Evolutionary conservation across 2,888 invertebrate species (phyloP).

Genomic region (Amblyteles armatorius): DNA sequence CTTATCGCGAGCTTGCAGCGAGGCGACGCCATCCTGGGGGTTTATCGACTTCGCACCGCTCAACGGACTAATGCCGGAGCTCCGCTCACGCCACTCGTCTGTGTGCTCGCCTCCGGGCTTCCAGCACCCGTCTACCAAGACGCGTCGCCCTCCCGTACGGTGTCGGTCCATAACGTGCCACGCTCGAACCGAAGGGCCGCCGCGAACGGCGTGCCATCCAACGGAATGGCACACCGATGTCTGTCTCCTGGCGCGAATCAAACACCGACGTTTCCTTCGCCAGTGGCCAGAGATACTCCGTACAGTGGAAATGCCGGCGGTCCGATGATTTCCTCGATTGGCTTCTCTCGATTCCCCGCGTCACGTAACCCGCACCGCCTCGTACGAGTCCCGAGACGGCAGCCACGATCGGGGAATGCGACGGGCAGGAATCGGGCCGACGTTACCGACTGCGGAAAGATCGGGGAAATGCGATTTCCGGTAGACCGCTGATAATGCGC

Average conservation of each 20-base stretch:
- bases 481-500: constrained; percentile 66
- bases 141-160: not conserved
- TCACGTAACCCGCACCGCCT: not conserved
- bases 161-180: not conserved
- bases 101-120: constrained; percentile 7
- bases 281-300: not conserved
- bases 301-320: not conserved
- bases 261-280: constrained; percentile 16
- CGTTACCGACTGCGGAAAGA: not conserved
- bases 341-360: constrained; percentile 5
- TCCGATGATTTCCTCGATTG: constrained; percentile 21
- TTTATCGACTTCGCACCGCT: constrained; percentile 77
- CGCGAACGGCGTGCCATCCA: not conserved
- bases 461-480: constrained; percentile 60
- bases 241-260: not conserved
- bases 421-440: constrained; percentile 40
- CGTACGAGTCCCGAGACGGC: constrained; percentile 49
- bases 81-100: constrained; percentile 28
- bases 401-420: constrained; percentile 49
- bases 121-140: not conserved
- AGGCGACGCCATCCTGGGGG: constrained; percentile 71
- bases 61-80: constrained; percentile 62
- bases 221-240: not conserved
- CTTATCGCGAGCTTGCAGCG: constrained; percentile 80
- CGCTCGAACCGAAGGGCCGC: not conserved